Base-by-base conservation (phyloP, 2,113 vertebrate species). In the Typhlomys cinereus region DNA sequence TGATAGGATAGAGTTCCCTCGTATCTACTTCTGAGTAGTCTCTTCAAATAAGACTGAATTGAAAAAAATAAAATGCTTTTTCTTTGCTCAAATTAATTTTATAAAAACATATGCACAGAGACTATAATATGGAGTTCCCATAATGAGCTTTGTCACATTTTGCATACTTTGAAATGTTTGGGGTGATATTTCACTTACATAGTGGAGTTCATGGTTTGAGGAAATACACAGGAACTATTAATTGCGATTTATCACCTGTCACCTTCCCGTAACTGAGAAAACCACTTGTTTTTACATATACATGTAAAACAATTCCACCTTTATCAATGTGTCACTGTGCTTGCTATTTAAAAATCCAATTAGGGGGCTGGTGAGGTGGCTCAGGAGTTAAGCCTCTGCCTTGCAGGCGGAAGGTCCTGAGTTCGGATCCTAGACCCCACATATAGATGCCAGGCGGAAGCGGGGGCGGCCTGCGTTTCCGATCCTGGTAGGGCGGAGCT, bases 241-340 rank as follows among this genome's bases (percentile, higher is more conserved):
- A 96, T 96, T n/a, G n/a, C n/a, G n/a, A 97, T 96, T 97, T 98
- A 94, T 98, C 95, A 98, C 97, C 98, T 98, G 97, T 98, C 96
- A 98, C 96, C 95, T 97, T 98, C 96, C 95, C 98, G 94, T 97
- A 98, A 97, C 79, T 97, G 93, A 86, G 93, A 95, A 97, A 96
- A 95, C 96, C 96, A 92, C 93, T 97, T 96, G 96, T 97, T 98
- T 98, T 96, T 97, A 97, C 86, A 94, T 85, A 90, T 97, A 94
- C n/a, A n/a, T 97, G 96, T 8, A 27, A 97, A 96, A 96, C 93
- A 95, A 96, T 94, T 96, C 95, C 93, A 96, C 91, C 92, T 97
- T 96, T 96, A 97, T 97, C 97, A 97, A 96, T 97, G 92, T 97
- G 89, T 97, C 96, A 96, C 95, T 96, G 83, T 97, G 96, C 97